Base-by-base conservation (phyloP, 2,113 vertebrate genomes). In the Hymenochirus boettgeri region DNA sequence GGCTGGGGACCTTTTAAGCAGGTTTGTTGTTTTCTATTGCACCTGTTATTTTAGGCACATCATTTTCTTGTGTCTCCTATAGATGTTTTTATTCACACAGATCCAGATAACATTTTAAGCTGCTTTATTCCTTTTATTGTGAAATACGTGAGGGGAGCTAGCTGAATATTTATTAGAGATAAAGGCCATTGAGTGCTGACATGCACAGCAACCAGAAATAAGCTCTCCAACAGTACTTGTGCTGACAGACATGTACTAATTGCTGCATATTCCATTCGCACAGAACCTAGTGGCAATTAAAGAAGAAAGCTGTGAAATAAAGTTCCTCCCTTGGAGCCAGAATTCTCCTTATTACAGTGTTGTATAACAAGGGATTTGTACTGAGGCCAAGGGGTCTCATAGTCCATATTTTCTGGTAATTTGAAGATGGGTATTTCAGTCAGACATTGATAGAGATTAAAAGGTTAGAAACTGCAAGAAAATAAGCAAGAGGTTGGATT, bases 101-200 rank as follows among this genome's bases (percentile, higher is more conserved):
- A 54, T 2, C 9, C 23, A 27, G 15, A 29, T 13, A 31, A 17
- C 13, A 10, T 29, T 18, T 1, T 54, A 54, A 54, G 13, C 8
- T 8, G 15, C 52, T 54, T 54, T 54, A 19, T 54, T 29, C 1
- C 52, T 10, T 27, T 15, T 18, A 29, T 54, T 29, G 19, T 54
- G 4, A 8, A 29, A 8, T 54, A 6, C 31, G 13, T 18, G n/a
- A 31, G 25, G 17, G 31, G 13, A 54, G 7, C 26, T 7, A 22
- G 15, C 51, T 62, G 22, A 62, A 53, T 62, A 53, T 53, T 51
- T 39, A 53, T 39, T 10, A 62, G 33, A 18, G n/a, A 15, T 51
- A 29, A 61, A 33, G 47, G 29, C 19, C 10, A 21, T 47, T 12
- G 3, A 6, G 23, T 54, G 11, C 8, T 54, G 17, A 54, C 26